Evolutionary conservation across 2,888 invertebrate genomes (phyloP).

Genomic region (Rotaria magnacalcarata): DNA sequence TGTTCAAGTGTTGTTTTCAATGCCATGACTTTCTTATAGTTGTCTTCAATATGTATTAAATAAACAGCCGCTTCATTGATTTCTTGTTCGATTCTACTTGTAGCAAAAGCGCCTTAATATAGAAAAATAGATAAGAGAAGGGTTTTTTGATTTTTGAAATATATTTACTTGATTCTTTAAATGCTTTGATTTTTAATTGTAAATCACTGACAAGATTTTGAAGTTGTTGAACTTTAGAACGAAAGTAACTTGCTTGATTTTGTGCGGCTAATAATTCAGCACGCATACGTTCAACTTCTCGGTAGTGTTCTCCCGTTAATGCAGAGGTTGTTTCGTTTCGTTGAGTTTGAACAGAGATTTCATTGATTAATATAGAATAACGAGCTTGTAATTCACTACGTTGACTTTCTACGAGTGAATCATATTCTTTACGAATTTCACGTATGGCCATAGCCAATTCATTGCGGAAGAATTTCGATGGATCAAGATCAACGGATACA

Average conservation of each 20-base stretch:
- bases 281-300: background rate
- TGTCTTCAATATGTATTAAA: background rate
- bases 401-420: conserved; percentile 36
- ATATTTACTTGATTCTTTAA: conserved; percentile 35
- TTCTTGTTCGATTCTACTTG: background rate
- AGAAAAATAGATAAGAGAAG: background rate
- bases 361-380: conserved; percentile 36
- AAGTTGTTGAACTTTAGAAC: conserved; percentile 38
- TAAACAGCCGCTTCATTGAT: conserved; percentile 36
- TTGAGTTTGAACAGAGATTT: conserved; percentile 17
- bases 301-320: conserved; percentile 22
- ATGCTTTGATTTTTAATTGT: background rate
- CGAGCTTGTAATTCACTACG: conserved; percentile 38
- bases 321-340: background rate
- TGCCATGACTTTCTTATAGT: conserved; percentile 55
- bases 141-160: background rate
- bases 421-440: conserved; percentile 46
- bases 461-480: conserved; percentile 44
- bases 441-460: conserved; percentile 43
- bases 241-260: conserved; percentile 38
- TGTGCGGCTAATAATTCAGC: background rate
- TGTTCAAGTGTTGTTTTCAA: conserved; percentile 63
- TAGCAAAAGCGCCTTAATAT: background rate
- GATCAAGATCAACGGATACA: conserved; percentile 43
- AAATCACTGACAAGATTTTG: background rate